Percentiles rank a stretch among this genome's conserved stretches.
These are phyloP conservation scores for Alcis repandata DNA, from an alignment of 2,888 invertebrate genomes.

Conservation along the genomic window DNA sequence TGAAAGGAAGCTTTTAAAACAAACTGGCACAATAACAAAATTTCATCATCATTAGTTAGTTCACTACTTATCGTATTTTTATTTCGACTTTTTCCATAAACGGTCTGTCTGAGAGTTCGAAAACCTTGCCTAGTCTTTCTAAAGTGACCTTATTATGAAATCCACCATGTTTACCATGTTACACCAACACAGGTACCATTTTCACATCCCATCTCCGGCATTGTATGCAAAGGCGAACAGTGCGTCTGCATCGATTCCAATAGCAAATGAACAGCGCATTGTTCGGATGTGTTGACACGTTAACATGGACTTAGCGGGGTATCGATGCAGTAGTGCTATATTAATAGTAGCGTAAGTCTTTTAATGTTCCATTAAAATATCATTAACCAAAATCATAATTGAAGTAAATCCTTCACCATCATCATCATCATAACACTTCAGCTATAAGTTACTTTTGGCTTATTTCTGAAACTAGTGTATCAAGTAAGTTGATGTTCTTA, in stretches of 20 bases:
- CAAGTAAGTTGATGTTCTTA: too few species aligned
- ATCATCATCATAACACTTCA: too few species aligned
- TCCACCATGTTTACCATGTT: not conserved
- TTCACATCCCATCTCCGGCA: constrained; percentile 25
- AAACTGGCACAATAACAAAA: too few species aligned
- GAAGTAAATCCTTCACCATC: not conserved
- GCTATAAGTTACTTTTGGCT: too few species aligned
- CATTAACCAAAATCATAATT: not conserved
- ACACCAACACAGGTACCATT: not conserved
- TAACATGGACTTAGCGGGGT: constrained; percentile 17
- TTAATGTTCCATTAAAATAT: not conserved
- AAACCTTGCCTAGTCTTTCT: too few species aligned
- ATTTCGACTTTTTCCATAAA: too few species aligned
- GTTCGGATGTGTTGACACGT: constrained; percentile 40
- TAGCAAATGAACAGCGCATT: constrained; percentile 39
- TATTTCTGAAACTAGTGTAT: too few species aligned
- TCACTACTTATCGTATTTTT: too few species aligned
- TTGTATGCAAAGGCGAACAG: constrained; percentile 31
- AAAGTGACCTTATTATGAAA: too few species aligned
- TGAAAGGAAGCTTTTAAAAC: too few species aligned
- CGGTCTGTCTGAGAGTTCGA: too few species aligned
- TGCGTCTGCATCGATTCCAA: constrained; percentile 26
- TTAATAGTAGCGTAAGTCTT: not conserved
- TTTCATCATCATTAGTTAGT: too few species aligned
- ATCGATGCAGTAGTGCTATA: not conserved